A percentile compares a stretch with the other conserved stretches of the same genome.
These are phyloP conservation scores for Vanessa cardui DNA, from an alignment of 2,888 invertebrate species.

Conservation along the genomic window DNA sequence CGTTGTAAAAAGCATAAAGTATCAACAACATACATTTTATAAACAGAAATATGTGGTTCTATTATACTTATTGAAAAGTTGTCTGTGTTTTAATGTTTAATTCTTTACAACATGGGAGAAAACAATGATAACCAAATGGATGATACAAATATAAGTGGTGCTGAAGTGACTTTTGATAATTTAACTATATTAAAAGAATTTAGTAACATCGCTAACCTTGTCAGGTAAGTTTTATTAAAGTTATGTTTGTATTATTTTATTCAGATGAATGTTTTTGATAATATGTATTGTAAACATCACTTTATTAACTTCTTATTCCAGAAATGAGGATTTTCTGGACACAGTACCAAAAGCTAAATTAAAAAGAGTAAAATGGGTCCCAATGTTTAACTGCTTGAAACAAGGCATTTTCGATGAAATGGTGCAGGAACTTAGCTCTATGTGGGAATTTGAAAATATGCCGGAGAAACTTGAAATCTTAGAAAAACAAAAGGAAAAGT, in stretches of 20 bases:
- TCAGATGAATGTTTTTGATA: background rate
- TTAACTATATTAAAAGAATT: slow-evolving; percentile 71
- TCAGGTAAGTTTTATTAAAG: slow-evolving; percentile 54
- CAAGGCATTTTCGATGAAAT: slow-evolving; percentile 70
- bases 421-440: slow-evolving; percentile 67
- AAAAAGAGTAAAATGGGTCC: slow-evolving; percentile 72
- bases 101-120: slow-evolving; percentile 53
- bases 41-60: background rate
- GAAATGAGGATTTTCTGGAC: slow-evolving; percentile 75
- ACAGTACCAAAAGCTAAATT: slow-evolving; percentile 71
- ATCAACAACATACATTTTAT: background rate
- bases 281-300: too few species aligned
- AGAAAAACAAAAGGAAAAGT: slow-evolving; percentile 72
- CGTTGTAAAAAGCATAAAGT: background rate
- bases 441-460: slow-evolving; percentile 78
- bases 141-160: slow-evolving; percentile 57
- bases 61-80: background rate
- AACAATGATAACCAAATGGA: slow-evolving; percentile 51
- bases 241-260: background rate
- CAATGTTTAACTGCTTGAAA: slow-evolving; percentile 72
- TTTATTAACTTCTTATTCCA: slow-evolving; percentile 39
- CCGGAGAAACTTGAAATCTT: slow-evolving; percentile 64
- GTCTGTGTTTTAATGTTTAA: background rate
- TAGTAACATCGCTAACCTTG: slow-evolving; percentile 68
- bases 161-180: slow-evolving; percentile 67